Base-by-base conservation (phyloP, 1,140 invertebrate species). In the Dryas iulia region DNA sequence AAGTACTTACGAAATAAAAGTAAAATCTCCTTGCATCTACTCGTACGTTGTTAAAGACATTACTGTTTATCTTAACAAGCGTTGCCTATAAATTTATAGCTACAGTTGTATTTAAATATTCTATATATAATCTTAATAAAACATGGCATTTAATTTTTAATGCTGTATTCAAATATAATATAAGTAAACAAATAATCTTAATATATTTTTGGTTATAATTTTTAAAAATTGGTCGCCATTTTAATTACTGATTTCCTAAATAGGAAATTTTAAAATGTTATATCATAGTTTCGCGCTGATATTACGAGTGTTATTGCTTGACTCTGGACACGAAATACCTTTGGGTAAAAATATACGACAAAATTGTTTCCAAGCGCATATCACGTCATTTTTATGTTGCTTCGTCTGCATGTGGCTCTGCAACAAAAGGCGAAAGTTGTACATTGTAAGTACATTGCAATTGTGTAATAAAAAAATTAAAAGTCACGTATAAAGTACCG, bases 321-420 rank as follows among this genome's bases (percentile, higher is more conserved):
- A 25, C 6, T 77, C 65, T 4, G 74, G 74, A 65, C 69, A 71
- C 57, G 53, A 74, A 24, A 54, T 18, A n/a, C 72, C 33, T 69
- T 74, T 77, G n/a, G 74, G 77, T 52, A 73, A 67, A 30, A 79
- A 71, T 21, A 69, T 25, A 30, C 66, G 52, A 21, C 59, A 69
- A 57, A 74, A 52, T 21, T 63, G 26, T 47, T 70, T 70, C 68
- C 68, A 71, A 47, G 52, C 58, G 31, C 21, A 26, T 30, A 71
- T 39, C 4, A 66, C 59, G 47, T 71, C 30, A 31, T 64, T 71
- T 24, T 58, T 71, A 30, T 60, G 47, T 63, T 63, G 35, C 39
- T 64, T 64, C 24, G 57, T 59, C 67, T 69, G 67, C 56, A 64
- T 47, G 33, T 30, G 25, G 54, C 10, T 53, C 83, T 84, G 82